Conservation (phyloP, 2,888 invertebrate species). For the Brenthis ino region DNA sequence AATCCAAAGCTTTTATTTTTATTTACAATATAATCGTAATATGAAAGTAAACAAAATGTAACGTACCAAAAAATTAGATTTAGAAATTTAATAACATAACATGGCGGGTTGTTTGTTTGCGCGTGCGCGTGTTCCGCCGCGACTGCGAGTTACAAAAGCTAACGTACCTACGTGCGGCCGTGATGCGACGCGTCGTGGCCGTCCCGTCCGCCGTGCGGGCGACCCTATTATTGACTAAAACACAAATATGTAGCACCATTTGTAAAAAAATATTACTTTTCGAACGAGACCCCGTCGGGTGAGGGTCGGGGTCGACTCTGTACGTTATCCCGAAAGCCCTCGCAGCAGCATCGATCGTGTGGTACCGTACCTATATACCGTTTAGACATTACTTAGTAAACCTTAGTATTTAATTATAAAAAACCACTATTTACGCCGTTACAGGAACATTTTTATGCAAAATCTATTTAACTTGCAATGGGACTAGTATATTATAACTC, state of each 20-base stretch:
- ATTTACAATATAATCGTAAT: slow-evolving; percentile 78
- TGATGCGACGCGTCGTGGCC: slow-evolving; percentile 34
- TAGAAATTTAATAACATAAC: slow-evolving; percentile 62
- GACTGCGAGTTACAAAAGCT: slow-evolving; percentile 59
- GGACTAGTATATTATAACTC: slow-evolving; percentile 74
- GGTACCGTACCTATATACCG: slow-evolving; percentile 47
- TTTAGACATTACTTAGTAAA: slow-evolving; percentile 61
- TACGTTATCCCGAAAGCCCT: slow-evolving; percentile 15
- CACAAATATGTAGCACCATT: slow-evolving; percentile 80
- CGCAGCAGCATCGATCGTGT: slow-evolving; percentile 28
- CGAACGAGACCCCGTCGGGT: slow-evolving; percentile 52
- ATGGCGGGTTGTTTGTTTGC: slow-evolving; percentile 42
- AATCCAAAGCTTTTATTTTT: slow-evolving; percentile 81
- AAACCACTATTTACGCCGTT: slow-evolving; percentile 75
- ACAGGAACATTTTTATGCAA: slow-evolving; percentile 79
- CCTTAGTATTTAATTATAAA: slow-evolving; percentile 68
- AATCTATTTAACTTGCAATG: slow-evolving; percentile 78
- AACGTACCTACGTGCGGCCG: slow-evolving; percentile 53
- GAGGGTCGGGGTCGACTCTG: slow-evolving; percentile 3
- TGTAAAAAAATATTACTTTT: slow-evolving; percentile 75
- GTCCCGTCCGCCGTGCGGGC: slow-evolving; percentile 59
- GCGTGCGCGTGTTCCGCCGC: slow-evolving; percentile 26
- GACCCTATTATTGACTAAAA: slow-evolving; percentile 69
- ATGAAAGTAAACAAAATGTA: slow-evolving; percentile 82
- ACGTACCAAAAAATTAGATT: slow-evolving; percentile 75